Evolutionary conservation across 2,113 vertebrate species (phyloP).

Genomic region (Centropus bengalensis): DNA sequence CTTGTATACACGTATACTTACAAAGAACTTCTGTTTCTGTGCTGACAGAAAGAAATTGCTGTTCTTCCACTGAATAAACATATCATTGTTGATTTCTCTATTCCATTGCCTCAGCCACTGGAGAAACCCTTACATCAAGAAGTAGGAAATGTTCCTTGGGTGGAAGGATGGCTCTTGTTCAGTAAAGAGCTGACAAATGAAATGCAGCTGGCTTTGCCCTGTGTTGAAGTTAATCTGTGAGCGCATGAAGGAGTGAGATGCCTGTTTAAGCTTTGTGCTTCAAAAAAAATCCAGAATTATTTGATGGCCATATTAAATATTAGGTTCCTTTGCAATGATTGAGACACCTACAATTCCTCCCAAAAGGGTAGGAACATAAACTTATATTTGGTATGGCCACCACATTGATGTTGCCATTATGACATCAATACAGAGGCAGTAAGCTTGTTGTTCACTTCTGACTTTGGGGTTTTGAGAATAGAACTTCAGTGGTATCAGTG

Average conservation of each 20-base stretch:
- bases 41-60: constrained; percentile 44
- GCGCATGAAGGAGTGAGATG: background rate
- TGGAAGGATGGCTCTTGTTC: background rate
- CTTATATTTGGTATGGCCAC: background rate
- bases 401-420: background rate
- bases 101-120: constrained; percentile 1
- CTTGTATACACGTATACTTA: background rate
- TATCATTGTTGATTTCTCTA: background rate
- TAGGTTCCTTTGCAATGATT: background rate
- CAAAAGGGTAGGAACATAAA: background rate
- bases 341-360: background rate
- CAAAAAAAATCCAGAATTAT: background rate
- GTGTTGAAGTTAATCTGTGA: background rate
- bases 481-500: accelerated
- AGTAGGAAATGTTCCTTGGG: background rate
- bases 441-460: background rate
- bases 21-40: constrained; percentile 54
- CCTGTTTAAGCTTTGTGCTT: background rate
- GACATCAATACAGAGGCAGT: background rate
- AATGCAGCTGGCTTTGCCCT: background rate
- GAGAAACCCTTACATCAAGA: background rate
- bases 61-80: constrained; percentile 27
- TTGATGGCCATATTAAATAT: background rate
- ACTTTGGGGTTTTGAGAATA: background rate
- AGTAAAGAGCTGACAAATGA: background rate